Evolutionary conservation across 1,140 invertebrate species (phyloP).

Genomic region (Goniozus legneri): DNA sequence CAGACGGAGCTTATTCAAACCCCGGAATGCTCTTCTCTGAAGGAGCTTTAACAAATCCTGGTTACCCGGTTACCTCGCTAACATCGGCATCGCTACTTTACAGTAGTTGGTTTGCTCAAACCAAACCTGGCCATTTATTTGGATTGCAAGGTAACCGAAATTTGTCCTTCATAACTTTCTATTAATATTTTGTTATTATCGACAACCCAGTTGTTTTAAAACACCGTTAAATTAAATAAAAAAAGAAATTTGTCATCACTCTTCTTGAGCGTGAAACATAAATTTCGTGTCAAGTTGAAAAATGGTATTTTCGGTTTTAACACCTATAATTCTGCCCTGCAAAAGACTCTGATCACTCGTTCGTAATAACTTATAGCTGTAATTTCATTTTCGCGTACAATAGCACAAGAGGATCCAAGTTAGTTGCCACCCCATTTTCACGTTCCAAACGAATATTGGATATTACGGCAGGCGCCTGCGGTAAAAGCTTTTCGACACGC

Average conservation of each 20-base stretch:
- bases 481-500: constrained; percentile 38
- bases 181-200: too few species aligned
- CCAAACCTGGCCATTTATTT: constrained; percentile 50
- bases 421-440: constrained; percentile 17
- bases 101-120: constrained; percentile 50
- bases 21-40: constrained; percentile 19
- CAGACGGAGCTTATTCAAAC: constrained; percentile 10
- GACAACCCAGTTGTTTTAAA: too few species aligned
- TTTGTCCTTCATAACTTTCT: too few species aligned
- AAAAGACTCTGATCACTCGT: constrained; percentile 29
- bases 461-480: constrained; percentile 32
- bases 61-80: constrained; percentile 42
- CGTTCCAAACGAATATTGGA: constrained; percentile 37
- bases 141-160: constrained; percentile 48
- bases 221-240: too few species aligned
- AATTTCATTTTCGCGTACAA: constrained; percentile 37
- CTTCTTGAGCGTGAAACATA: too few species aligned
- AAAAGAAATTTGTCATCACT: too few species aligned
- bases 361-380: constrained; percentile 33
- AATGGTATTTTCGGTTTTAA: too few species aligned
- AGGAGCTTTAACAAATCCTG: constrained; percentile 22
- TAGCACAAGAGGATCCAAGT: constrained; percentile 18
- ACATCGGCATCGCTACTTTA: constrained; percentile 51
- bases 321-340: constrained; percentile 7
- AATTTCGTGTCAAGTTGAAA: too few species aligned